Conservation (phyloP, 2,113 vertebrate species). For the Mus pahari region DNA sequence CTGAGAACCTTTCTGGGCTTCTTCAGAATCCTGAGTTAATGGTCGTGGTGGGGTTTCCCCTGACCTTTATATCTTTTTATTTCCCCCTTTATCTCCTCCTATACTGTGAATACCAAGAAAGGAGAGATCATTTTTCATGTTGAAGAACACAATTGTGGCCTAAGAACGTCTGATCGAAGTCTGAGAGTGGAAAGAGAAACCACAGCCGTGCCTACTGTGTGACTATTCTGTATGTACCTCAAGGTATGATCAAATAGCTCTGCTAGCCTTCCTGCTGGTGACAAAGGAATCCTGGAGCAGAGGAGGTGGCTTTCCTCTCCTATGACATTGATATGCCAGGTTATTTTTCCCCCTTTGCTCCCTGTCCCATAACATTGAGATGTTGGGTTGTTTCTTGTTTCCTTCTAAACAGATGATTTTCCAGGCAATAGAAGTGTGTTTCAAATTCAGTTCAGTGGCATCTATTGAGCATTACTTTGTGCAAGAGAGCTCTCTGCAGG, state of each 20-base stretch:
- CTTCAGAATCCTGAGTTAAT: neutral
- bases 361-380: neutral
- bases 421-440: neutral
- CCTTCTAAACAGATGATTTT: neutral
- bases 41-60: neutral
- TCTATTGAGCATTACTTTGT: neutral
- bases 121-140: conserved; percentile 1
- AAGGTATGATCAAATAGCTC: neutral
- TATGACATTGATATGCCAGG: neutral
- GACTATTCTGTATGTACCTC: neutral
- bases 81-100: neutral
- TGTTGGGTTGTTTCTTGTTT: neutral
- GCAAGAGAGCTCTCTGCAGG: neutral
- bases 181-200: conserved; percentile 40
- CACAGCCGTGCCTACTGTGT: neutral
- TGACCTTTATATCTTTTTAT: neutral
- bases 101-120: neutral
- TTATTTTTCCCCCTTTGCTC: neutral
- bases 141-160: neutral
- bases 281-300: neutral
- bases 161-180: neutral
- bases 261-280: neutral
- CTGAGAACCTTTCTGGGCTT: neutral
- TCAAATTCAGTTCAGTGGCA: neutral
- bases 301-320: neutral